These are phyloP conservation scores for Prinia subflava DNA, from an alignment of 2,113 vertebrate genomes.

Conservation along the genomic window DNA sequence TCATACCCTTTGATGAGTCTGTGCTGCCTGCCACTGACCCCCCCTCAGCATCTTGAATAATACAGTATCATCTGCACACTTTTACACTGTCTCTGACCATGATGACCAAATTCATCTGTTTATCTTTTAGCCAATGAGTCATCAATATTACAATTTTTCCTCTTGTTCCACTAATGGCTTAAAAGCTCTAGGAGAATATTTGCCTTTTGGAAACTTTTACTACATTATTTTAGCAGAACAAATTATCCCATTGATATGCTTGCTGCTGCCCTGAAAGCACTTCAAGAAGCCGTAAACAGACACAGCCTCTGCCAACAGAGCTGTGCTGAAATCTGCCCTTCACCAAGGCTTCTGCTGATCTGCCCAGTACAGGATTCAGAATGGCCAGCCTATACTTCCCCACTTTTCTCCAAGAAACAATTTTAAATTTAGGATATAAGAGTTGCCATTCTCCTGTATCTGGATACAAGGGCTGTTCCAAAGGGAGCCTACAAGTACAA, in stretches of 20 bases:
- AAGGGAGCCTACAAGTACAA: fast-evolving
- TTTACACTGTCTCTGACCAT: background rate
- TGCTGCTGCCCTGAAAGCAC: background rate
- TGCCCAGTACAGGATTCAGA: background rate
- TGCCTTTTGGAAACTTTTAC: background rate
- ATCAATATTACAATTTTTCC: fast-evolving
- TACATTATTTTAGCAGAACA: background rate
- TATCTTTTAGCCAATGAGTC: background rate
- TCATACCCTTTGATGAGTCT: background rate
- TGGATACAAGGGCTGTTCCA: background rate
- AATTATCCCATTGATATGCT: background rate
- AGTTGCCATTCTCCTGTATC: background rate
- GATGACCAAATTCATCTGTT: background rate
- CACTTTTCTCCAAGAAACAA: background rate
- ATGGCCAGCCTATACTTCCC: background rate
- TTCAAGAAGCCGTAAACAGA: background rate
- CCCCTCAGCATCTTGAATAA: background rate
- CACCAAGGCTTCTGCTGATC: background rate
- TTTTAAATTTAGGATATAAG: background rate
- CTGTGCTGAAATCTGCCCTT: background rate
- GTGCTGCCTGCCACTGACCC: fast-evolving
- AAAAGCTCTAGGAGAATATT: background rate
- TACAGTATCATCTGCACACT: background rate
- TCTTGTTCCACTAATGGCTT: background rate
- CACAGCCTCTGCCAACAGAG: background rate